Evolutionary conservation across 92 coral and sea anemone genomes (phyloP), one percentile per base, ranked within the genome.

Genomic region (Phymanthus crucifer): DNA sequence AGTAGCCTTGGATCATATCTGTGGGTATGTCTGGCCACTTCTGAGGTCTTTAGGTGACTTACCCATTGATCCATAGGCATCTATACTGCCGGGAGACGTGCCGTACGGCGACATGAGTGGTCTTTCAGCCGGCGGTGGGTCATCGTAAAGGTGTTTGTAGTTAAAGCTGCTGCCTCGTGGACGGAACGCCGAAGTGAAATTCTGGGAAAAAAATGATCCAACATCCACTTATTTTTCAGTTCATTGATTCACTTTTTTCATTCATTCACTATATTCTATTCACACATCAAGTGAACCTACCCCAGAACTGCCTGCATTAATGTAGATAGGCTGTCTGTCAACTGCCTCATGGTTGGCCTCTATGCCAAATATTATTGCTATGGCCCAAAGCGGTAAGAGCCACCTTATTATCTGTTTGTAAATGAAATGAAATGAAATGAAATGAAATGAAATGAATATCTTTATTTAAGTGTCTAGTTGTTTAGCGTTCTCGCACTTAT

Each of bases 351-450:
- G 81, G 58, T 95, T 95, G 73, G 90, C 88, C 74, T 95, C 98
- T 26, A 91, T 92, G 70, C 90, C 95, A 88, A 95, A 95, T 83
- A 95, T 86, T 72, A 90, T 84, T 18, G 98, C 98, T 89, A 92
- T 92, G 13, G 97, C 86, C 98, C 98, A 95, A 31, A 95, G 77
- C 16, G 98, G 98, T 23, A 92, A 71, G 75, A 95, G 84, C 98
- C 98, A 95, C 43, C 97, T 84, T 40, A 81, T 88, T 32, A 95
- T 84, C 98, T 95, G 76, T 5, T 71, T 17, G 50, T 78, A 52
- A n/a, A 56, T 10, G 61, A 50, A 16, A 32, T n/a, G 32, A n/a
- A n/a, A n/a, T n/a, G n/a, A n/a, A n/a, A n/a, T n/a, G n/a, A n/a
- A n/a, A n/a, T n/a, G n/a, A n/a, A n/a, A n/a, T n/a, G n/a, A n/a